These are phyloP conservation scores for Noctua pronuba DNA, from an alignment of 2,888 invertebrate species.

Conservation along the genomic window DNA sequence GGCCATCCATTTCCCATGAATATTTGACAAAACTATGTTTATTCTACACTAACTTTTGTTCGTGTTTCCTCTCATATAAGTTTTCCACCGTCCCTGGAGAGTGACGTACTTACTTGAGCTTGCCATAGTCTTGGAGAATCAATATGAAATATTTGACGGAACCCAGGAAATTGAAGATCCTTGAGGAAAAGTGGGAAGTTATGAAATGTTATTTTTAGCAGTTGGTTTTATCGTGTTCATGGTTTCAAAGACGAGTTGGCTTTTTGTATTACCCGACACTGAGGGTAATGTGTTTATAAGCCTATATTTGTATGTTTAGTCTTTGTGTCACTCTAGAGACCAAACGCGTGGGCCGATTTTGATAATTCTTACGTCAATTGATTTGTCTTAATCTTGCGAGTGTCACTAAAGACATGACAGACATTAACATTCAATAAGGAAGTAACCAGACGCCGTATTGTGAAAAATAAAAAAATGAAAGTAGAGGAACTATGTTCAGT, in stretches of 20 bases:
- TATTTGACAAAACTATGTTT: slow-evolving; percentile 54
- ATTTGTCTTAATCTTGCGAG: too few relatives aligned
- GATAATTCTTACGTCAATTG: too few relatives aligned
- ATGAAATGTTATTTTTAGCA: background rate
- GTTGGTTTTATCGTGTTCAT: background rate
- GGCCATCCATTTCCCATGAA: slow-evolving; percentile 39
- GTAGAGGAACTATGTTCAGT: too few relatives aligned
- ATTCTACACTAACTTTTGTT: slow-evolving; percentile 57
- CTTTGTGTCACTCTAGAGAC: too few relatives aligned
- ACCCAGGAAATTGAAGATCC: slow-evolving; percentile 37
- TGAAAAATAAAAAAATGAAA: too few relatives aligned
- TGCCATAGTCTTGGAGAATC: slow-evolving; percentile 45
- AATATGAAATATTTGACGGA: slow-evolving; percentile 49
- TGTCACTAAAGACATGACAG: too few relatives aligned
- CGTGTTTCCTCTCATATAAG: slow-evolving; percentile 54
- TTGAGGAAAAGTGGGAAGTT: slow-evolving; percentile 30
- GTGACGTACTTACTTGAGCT: slow-evolving; percentile 23
- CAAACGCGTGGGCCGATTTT: too few relatives aligned
- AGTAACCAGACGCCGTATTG: too few relatives aligned
- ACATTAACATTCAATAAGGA: too few relatives aligned
- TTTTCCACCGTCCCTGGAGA: slow-evolving; percentile 55
- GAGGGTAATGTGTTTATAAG: too few relatives aligned
- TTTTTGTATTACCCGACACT: background rate
- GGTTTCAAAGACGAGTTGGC: background rate
- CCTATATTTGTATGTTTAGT: too few relatives aligned